Conservation (phyloP, 2,797 vertebrate species). For the Pangasius krempfi region DNA sequence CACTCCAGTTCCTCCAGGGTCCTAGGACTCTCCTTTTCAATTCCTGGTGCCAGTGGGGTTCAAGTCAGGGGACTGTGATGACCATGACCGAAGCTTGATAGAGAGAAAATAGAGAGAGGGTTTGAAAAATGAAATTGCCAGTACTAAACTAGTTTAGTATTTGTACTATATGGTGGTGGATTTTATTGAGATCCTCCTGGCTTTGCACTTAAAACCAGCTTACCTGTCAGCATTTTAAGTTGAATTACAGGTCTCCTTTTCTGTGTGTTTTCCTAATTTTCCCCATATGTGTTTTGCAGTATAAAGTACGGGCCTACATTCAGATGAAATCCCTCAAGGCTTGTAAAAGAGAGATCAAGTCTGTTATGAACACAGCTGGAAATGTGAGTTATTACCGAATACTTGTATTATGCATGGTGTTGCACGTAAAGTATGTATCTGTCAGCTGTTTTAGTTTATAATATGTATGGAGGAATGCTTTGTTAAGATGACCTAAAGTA, state of each 20-base stretch:
- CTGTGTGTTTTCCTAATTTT: slow-evolving; percentile 22
- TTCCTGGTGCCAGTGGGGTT: not conserved
- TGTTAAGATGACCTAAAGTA: not conserved
- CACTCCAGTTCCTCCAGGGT: not conserved
- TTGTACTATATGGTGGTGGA: not conserved
- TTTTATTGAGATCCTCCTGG: not conserved
- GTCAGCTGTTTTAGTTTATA: slow-evolving; percentile 8
- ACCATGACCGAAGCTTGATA: not conserved
- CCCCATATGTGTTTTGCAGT: slow-evolving; percentile 73
- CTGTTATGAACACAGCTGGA: slow-evolving; percentile 98
- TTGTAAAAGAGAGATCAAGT: slow-evolving; percentile 98
- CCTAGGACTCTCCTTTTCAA: not conserved
- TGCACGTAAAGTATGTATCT: not conserved
- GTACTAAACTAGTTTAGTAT: not conserved
- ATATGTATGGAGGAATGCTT: not conserved
- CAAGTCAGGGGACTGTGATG: not conserved
- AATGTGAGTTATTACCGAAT: slow-evolving; percentile 82
- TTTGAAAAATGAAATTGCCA: not conserved
- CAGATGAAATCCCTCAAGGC: slow-evolving; percentile 99
- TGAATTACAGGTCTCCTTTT: slow-evolving; percentile 8
- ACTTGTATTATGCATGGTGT: not conserved
- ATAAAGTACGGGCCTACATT: slow-evolving; percentile 96
- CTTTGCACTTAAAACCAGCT: not conserved
- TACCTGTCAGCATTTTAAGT: slow-evolving; percentile 7
- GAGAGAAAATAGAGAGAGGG: not conserved